A percentile compares a stretch with the other conserved stretches of the same genome.
Evolutionary conservation across 2,797 vertebrate species (phyloP).

Genomic region (Gallinago nigripennis): DNA sequence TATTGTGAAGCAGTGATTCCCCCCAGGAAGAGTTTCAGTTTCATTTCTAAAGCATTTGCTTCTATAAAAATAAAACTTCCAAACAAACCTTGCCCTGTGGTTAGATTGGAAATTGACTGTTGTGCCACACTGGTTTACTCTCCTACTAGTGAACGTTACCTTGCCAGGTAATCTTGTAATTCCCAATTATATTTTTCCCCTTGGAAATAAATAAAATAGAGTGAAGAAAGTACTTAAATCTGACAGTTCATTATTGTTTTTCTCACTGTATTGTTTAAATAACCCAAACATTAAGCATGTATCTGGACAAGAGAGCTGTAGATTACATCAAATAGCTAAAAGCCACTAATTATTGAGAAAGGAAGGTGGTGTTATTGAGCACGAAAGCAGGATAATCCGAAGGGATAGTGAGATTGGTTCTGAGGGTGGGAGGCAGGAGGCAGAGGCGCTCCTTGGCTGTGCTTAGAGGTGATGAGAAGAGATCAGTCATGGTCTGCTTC

Average conservation of each 20-base stretch:
- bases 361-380: not conserved
- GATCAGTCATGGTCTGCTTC: accelerated
- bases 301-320: not conserved
- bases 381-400: not conserved
- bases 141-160: not conserved
- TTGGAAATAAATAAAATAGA: not conserved
- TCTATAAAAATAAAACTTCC: not conserved
- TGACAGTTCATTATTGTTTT: not conserved
- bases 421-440: not conserved
- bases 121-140: not conserved
- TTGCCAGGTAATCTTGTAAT: not conserved
- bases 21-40: not conserved
- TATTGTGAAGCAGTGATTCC: not conserved
- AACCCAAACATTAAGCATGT: not conserved
- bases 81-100: not conserved
- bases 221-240: not conserved
- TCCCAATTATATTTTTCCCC: not conserved
- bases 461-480: not conserved
- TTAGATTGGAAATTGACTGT: not conserved
- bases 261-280: not conserved
- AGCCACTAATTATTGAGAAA: not conserved
- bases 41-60: not conserved
- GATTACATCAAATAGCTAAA: not conserved
- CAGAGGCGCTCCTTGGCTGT: not conserved
- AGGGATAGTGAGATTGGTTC: not conserved